These are phyloP conservation scores for Cynaeus angustus DNA, from an alignment of 2,888 invertebrate species.

Conservation along the genomic window DNA sequence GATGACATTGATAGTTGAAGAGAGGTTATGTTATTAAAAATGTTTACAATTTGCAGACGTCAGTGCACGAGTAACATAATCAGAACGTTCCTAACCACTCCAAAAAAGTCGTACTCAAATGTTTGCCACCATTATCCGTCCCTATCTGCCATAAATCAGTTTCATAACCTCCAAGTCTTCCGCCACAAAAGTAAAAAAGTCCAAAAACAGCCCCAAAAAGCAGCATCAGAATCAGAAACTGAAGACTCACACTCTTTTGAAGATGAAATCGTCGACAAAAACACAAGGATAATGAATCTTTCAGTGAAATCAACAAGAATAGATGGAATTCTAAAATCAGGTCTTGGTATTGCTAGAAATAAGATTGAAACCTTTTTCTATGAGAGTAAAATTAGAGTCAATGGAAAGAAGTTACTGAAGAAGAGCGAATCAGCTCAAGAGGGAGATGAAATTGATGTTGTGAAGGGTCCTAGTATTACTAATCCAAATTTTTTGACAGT, in stretches of 20 bases:
- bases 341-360: conserved; percentile 82
- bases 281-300: conserved; percentile 79
- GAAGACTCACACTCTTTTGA: conserved; percentile 69
- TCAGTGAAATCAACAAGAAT: conserved; percentile 80
- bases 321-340: conserved; percentile 82
- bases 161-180: conserved; percentile 48
- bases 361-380: conserved; percentile 88
- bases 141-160: neutral
- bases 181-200: conserved; percentile 60
- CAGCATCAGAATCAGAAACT: conserved; percentile 74
- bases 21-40: conserved; percentile 12
- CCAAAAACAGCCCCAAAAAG: conserved; percentile 29
- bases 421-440: conserved; percentile 80
- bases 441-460: conserved; percentile 87
- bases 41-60: conserved; percentile 16
- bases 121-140: neutral
- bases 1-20: neutral
- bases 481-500: conserved; percentile 83
- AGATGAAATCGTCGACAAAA: conserved; percentile 72
- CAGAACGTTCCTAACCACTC: neutral
- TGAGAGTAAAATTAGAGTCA: conserved; percentile 85
- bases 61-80: neutral
- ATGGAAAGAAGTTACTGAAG: conserved; percentile 84
- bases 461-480: conserved; percentile 78
- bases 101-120: neutral